These are phyloP conservation scores for Zoanthus gigantus DNA, from an alignment of 92 coral and sea anemone genomes.

Conservation along the genomic window DNA sequence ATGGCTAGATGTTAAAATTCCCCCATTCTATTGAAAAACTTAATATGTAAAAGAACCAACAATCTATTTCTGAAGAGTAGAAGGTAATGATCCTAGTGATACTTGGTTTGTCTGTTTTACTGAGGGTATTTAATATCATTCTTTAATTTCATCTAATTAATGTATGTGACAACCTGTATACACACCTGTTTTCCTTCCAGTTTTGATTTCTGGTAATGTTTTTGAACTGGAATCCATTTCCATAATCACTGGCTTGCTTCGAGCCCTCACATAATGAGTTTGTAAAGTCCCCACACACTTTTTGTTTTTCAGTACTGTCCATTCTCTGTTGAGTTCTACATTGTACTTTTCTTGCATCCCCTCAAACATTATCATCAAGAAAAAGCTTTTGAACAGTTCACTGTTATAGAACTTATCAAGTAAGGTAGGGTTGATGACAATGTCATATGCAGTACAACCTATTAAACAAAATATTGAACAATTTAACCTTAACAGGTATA, in stretches of 20 bases:
- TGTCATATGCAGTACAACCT: slow-evolving; percentile 97
- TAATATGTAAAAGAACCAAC: too few relatives aligned
- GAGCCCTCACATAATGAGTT: slow-evolving; percentile 75
- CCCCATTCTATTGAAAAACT: too few relatives aligned
- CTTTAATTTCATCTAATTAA: background rate
- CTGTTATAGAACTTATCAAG: slow-evolving; percentile 77
- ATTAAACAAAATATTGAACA: background rate
- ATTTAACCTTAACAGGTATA: background rate
- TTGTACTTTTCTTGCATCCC: slow-evolving; percentile 94
- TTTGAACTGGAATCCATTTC: slow-evolving; percentile 70
- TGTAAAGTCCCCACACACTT: slow-evolving; percentile 85
- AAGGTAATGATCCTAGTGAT: too few relatives aligned
- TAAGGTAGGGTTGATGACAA: slow-evolving; percentile 81
- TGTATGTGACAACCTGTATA: background rate
- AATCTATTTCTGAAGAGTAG: too few relatives aligned
- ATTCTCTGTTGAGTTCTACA: slow-evolving; percentile 73
- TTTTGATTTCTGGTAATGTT: slow-evolving; percentile 23
- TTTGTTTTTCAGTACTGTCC: slow-evolving; percentile 87
- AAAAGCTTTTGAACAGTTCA: slow-evolving; percentile 85
- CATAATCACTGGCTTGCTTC: slow-evolving; percentile 94
- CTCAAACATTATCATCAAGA: slow-evolving; percentile 91
- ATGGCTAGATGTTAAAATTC: too few relatives aligned
- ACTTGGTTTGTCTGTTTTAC: too few relatives aligned
- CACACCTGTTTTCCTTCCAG: background rate
- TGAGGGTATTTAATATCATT: too few relatives aligned